A percentile compares a stretch with the other conserved stretches of the same genome.
Conservation (phyloP, 2,113 vertebrate genomes). For the Amia ocellicauda region DNA sequence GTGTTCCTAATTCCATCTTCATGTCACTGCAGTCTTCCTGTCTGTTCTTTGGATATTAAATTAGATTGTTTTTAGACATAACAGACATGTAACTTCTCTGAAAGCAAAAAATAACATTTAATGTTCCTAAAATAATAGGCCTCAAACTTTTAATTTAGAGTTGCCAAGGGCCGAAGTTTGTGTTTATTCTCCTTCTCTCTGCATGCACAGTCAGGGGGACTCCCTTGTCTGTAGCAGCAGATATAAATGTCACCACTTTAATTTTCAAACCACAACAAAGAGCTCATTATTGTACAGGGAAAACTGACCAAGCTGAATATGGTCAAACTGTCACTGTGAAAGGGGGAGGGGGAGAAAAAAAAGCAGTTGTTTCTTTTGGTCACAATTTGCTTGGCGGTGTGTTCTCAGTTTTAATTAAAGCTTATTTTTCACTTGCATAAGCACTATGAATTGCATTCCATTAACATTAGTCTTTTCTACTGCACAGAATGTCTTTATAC, state of each 20-base stretch:
- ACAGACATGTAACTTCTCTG: too few relatives aligned
- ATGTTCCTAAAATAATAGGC: constrained; percentile 3
- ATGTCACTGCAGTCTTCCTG: too few relatives aligned
- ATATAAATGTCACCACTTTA: not conserved
- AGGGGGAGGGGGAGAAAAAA: too few relatives aligned
- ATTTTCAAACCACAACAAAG: constrained; percentile 16
- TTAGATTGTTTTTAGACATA: not conserved
- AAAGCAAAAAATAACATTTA: too few relatives aligned
- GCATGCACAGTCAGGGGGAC: not conserved
- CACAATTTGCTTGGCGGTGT: constrained; percentile 37
- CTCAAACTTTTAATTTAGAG: not conserved
- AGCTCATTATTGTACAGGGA: constrained; percentile 26
- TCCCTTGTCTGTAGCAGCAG: not conserved
- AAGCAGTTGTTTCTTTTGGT: constrained; percentile 22
- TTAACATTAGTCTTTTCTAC: constrained; percentile 17
- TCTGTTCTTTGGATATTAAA: not conserved
- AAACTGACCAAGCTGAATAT: constrained; percentile 14
- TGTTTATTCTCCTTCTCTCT: not conserved
- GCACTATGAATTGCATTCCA: constrained; percentile 30
- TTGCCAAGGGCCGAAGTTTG: not conserved
- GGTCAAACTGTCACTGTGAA: constrained; percentile 22
- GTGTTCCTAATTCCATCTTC: too few relatives aligned
- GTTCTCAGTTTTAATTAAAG: constrained; percentile 44
- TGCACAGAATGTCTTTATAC: constrained; percentile 17
- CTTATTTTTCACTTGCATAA: constrained; percentile 23